Evolutionary conservation across 2,888 invertebrate species (phyloP), one percentile per base, ranked within the genome.

Genomic region (Andrena chrysosceles): DNA sequence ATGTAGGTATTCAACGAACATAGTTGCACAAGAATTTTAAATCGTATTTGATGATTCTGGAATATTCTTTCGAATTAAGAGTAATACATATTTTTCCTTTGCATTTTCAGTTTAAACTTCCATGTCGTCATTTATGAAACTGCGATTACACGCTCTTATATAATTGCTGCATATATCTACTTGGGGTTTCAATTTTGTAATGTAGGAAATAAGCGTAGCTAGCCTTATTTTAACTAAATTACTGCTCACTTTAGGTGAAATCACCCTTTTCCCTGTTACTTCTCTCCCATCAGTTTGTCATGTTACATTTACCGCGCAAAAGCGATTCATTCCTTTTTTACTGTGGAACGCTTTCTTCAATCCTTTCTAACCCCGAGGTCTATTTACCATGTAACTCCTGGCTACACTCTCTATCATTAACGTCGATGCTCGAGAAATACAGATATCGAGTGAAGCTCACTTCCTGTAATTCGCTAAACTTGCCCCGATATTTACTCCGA

Each of bases 391-490:
- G 35, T 54, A 67, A 62, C 35, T 52, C 54, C 26, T 56, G 13
- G 42, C 23, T 62, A 13, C 23, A 8, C 48, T 67, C 71, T 71
- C 80, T 62, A 54, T 77, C 66, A 71, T 80, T 80, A 80, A 60
- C 67, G 52, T 67, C 42, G 31, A 80, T 80, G 67, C 60, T 31
- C 70, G 49, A 64, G 52, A 48, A 64, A 64, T 35, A 59, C 26
- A 69, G 67, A 77, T 64, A 76, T 62, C 80, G 35, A 66, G 69
- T n/a, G 56, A 60, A 64, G 10, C 69, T 31, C 26, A 13, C 54
- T 82, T 75, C 75, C 74, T 68, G 75, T 10, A 70, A 62, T 80
- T 64, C 68, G 52, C 31, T 68, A 64, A 73, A 69, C 35, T 29
- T n/a, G 31, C 62, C 52, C 31, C 26, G 23, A 20, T 42, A 67